Percentiles rank a stretch among this genome's conserved stretches.
Evolutionary conservation across 2,888 invertebrate species (phyloP).

Genomic region (Drosophila mettleri): DNA sequence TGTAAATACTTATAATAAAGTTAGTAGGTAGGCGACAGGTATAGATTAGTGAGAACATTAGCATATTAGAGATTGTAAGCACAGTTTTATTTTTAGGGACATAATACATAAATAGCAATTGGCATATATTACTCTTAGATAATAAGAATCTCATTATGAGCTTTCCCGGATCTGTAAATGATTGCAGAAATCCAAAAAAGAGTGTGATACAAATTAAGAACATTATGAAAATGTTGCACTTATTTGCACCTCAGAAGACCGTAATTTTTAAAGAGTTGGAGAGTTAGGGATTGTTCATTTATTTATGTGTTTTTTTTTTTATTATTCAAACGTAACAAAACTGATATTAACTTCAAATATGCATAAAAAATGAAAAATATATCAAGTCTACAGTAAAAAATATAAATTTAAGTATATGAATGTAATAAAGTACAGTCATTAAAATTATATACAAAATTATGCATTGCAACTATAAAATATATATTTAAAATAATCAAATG

Average conservation of each 20-base stretch:
- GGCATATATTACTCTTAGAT: neutral
- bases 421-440: constrained; percentile 44
- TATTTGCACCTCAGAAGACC: constrained; percentile 8
- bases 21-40: neutral
- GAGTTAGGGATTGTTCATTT: constrained; percentile 1
- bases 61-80: neutral
- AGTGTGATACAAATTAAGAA: constrained; percentile 9
- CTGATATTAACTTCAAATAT: constrained; percentile 46
- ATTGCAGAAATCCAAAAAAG: constrained; percentile 10
- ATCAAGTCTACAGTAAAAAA: constrained; percentile 51
- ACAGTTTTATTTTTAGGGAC: neutral
- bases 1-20: neutral
- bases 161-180: constrained; percentile 15
- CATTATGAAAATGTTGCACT: constrained; percentile 8
- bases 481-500: constrained; percentile 18
- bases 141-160: constrained; percentile 1
- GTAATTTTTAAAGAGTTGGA: constrained; percentile 4
- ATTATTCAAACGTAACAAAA: constrained; percentile 20
- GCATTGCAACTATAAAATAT: constrained; percentile 20
- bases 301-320: constrained; percentile 16
- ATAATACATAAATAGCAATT: neutral
- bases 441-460: constrained; percentile 58
- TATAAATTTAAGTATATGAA: constrained; percentile 28
- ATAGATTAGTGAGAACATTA: neutral
- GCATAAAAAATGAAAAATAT: constrained; percentile 46